Conservation (phyloP, 2,888 invertebrate genomes). For the Agrilus biguttatus region DNA sequence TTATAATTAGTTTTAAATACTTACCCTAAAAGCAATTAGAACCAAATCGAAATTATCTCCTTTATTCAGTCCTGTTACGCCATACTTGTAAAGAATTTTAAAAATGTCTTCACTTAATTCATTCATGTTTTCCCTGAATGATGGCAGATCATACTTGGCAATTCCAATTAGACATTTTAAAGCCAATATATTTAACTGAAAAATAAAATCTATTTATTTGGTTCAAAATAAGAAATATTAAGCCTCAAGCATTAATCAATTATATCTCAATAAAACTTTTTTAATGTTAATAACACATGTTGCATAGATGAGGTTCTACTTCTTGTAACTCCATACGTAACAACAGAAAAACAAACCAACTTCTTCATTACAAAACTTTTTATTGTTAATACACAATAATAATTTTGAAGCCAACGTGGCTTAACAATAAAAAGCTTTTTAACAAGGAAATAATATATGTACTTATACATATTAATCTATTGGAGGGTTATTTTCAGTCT, state of each 20-base stretch:
- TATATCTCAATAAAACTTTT: neutral
- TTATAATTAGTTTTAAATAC: constrained; percentile 21
- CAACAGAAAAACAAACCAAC: too few species aligned
- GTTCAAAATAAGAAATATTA: constrained; percentile 4
- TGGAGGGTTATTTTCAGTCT: too few species aligned
- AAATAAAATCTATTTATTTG: constrained; percentile 10
- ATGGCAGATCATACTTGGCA: constrained; percentile 57
- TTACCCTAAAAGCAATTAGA: constrained; percentile 79
- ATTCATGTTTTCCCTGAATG: constrained; percentile 46
- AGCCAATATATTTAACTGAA: constrained; percentile 36
- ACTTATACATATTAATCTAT: too few species aligned
- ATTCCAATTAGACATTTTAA: constrained; percentile 53
- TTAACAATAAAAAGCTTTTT: too few species aligned
- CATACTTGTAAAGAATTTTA: constrained; percentile 76
- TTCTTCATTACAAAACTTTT: too few species aligned
- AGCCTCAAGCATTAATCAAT: neutral
- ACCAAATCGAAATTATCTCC: constrained; percentile 83
- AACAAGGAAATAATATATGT: too few species aligned
- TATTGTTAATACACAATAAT: too few species aligned
- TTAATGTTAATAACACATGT: too few species aligned
- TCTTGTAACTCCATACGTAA: too few species aligned
- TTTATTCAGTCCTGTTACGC: constrained; percentile 67
- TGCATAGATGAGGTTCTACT: too few species aligned
- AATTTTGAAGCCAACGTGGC: too few species aligned
- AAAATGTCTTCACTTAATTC: constrained; percentile 64